Conservation (phyloP, 2,113 vertebrate genomes). For the Istiophorus platypterus region DNA sequence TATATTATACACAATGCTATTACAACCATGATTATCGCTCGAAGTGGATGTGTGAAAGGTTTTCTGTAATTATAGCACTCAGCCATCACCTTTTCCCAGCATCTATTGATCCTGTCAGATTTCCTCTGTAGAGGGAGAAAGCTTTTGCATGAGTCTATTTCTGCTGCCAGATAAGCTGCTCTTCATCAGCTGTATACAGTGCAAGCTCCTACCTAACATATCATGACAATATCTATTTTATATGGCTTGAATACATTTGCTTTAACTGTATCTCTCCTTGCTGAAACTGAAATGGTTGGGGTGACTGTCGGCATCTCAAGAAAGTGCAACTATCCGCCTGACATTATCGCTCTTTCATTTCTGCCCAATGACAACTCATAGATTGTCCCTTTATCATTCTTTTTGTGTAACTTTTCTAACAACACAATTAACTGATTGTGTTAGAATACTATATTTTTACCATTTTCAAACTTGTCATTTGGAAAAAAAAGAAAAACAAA, state of each 20-base stretch:
- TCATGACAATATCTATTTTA: not conserved
- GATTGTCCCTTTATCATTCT: not conserved
- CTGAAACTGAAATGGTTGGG: not conserved
- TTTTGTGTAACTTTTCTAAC: constrained; percentile 8
- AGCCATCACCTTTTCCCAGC: not conserved
- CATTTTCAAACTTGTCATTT: not conserved
- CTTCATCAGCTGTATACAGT: not conserved
- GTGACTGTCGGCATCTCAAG: not conserved
- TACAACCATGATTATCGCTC: not conserved
- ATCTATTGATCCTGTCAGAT: not conserved
- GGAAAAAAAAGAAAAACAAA: not conserved
- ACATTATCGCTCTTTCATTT: not conserved
- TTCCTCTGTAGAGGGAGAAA: not conserved
- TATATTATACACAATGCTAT: too few relatives aligned
- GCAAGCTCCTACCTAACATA: too few relatives aligned
- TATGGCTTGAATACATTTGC: not conserved
- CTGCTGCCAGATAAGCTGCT: not conserved
- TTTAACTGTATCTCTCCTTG: not conserved
- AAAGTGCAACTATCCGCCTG: not conserved
- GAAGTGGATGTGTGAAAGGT: not conserved
- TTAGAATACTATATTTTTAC: not conserved
- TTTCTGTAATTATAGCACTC: not conserved
- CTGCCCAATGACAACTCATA: not conserved
- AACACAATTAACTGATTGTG: not conserved
- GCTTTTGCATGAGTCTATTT: not conserved